Evolutionary conservation across 1,140 invertebrate species (phyloP), one percentile per base, ranked within the genome.

Genomic region (Zaprionus gabonicus): DNA sequence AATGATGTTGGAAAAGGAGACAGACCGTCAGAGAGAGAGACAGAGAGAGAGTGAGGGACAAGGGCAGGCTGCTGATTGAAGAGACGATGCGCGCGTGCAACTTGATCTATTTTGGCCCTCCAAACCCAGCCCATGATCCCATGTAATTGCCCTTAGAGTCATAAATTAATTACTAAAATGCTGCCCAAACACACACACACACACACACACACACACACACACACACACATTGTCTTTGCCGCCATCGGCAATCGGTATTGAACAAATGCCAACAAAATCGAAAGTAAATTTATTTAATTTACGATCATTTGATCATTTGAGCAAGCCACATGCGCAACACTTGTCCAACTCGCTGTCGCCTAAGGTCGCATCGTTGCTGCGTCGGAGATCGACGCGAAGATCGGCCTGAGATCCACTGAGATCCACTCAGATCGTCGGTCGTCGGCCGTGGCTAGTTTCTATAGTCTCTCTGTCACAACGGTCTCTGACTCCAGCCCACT

Each of bases 251-350:
- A 17, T 28, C 4, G 17, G 23, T 53, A 38, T 49, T 49, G 44
- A 56, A 53, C 64, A 72, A 59, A 65, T 68, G 64, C 17, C 63
- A 68, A 76, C 36, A 72, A 82, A 82, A 87, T 87, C 78, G 80
- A 87, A 88, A 83, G 80, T 88, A 41, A 80, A 80, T 87, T 86
- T 86, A 77, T 82, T 86, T 82, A 80, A 86, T 86, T 82, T 77
- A 82, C 80, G 55, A 82, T 69, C 59, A 68, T 69, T 70, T 64
- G 63, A 80, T 51, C 46, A 51, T 51, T 51, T 25, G 77, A 70
- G 72, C 76, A 67, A 49, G 17, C n/a, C 62, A 67, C 71, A 68
- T 68, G 71, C 71, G 46, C 68, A 56, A 28, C 68, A 76, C 70
- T 84, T 76, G 73, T 51, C 25, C 44, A 27, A 36, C 5, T 44